Conservation (phyloP, 1,140 invertebrate genomes). For the Drosophila neocordata region DNA sequence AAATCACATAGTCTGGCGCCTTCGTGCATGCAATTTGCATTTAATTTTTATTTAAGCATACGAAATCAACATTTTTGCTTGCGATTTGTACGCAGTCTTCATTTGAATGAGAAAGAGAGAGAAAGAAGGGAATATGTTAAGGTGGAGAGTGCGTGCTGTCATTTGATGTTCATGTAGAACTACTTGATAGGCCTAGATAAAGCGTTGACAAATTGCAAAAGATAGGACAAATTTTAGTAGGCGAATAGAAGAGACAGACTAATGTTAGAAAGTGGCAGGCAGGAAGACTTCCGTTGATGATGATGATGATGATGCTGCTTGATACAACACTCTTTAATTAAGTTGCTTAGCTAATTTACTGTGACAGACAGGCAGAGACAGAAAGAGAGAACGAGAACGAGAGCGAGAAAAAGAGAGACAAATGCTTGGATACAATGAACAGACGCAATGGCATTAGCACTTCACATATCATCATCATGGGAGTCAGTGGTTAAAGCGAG, state of each 20-base stretch:
- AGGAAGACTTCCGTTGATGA: conserved; percentile 1
- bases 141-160: conserved; percentile 19
- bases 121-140: not conserved
- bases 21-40: conserved; percentile 73
- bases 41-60: conserved; percentile 56
- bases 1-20: conserved; percentile 53
- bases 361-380: conserved; percentile 18
- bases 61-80: conserved; percentile 30
- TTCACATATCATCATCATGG: conserved; percentile 65
- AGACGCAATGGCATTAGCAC: conserved; percentile 54
- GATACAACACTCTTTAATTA: conserved; percentile 35
- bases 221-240: conserved; percentile 17
- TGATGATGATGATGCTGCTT: not conserved
- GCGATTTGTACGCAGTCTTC: conserved; percentile 44
- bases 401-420: too few species aligned
- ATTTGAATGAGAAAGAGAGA: not conserved
- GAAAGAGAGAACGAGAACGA: conserved; percentile 3
- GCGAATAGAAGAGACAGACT: not conserved
- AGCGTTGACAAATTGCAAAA: conserved; percentile 55
- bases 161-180: conserved; percentile 24
- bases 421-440: not conserved
- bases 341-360: conserved; percentile 44
- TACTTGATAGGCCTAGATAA: conserved; percentile 30
- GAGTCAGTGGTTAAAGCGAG: not conserved
- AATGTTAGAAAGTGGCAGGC: not conserved